Evolutionary conservation across 37 sponge, comb jelly and placozoan species (phyloP).

Genomic region (Amphimedon queenslandica): DNA sequence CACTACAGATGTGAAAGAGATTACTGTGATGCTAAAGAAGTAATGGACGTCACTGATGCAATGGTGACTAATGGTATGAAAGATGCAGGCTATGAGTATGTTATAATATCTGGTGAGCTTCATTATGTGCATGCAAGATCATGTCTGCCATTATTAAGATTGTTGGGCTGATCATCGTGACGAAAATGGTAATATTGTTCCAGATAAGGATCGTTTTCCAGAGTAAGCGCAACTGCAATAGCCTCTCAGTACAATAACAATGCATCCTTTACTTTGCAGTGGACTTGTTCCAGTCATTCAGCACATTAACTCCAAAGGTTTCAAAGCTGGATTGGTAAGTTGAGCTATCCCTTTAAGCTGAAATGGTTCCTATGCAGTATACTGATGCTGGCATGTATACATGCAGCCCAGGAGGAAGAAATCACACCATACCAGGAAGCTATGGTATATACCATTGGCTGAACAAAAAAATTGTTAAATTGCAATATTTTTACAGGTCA

Average conservation of each 20-base stretch:
- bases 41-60: slow-evolving; percentile 49
- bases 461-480: not conserved
- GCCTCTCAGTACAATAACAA: not conserved
- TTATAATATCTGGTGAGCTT: slow-evolving; percentile 9
- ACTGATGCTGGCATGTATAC: slow-evolving; percentile 77
- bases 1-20: slow-evolving; percentile 44
- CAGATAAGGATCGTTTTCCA: slow-evolving; percentile 63
- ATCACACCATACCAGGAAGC: slow-evolving; percentile 73
- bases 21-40: slow-evolving; percentile 36
- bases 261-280: slow-evolving; percentile 21
- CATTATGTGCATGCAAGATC: not conserved
- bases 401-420: slow-evolving; percentile 58
- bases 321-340: slow-evolving; percentile 84
- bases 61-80: slow-evolving; percentile 51
- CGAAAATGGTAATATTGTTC: slow-evolving; percentile 53
- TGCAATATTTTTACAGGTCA: slow-evolving; percentile 27
- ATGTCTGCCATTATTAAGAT: slow-evolving; percentile 20
- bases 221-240: slow-evolving; percentile 31
- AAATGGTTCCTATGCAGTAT: slow-evolving; percentile 38
- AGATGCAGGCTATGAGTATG: slow-evolving; percentile 52
- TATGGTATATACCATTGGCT: slow-evolving; percentile 40
- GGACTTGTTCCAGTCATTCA: slow-evolving; percentile 59
- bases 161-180: slow-evolving; percentile 86
- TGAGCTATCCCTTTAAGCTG: not conserved
- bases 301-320: slow-evolving; percentile 73